Base-by-base conservation (phyloP, 2,113 vertebrate species). In the Brienomyrus brachyistius region DNA sequence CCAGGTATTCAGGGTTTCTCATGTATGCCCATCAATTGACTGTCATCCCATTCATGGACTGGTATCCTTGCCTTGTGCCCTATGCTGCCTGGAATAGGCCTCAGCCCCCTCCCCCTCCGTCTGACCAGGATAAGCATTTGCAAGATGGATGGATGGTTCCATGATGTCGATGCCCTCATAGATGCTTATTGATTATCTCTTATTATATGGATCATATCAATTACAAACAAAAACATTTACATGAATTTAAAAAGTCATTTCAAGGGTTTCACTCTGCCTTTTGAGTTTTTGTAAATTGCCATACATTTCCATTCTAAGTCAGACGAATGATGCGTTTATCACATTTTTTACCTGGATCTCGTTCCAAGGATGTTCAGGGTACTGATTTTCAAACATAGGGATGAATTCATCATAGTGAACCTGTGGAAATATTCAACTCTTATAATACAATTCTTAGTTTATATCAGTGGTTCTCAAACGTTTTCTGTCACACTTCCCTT, bases 321-420 rank as follows among this genome's bases (percentile, higher is more conserved):
- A 40, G 40, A 40, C 40, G 40, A 40, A 40, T 43, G 13, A 5
- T 21, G 0, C 0, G 0, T 80, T 43, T 70, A 5, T 80, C 59
- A 82, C 15, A 45, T 31, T 40, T 85, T 96, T 93, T 94, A 99
- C 98, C 95, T 99, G 96, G 45, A 98, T 95, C 0, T 89, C 89
- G 84, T 94, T 94, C 98, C 98, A 99, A 5, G 96, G 95, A 91
- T 96, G 94, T n/a, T 96, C 96, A 2, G 97, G 96, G 91, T 98
- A 97, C 48, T 99, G 98, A 70, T 96, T 94, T 94, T 99, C 97
- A 95, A 99, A 99, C 91, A 97, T 94, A 0, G 97, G 97, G 89
- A 99, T 96, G 40, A 89, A 89, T 52, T 89, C 89, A 84, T 89
- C 80, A 48, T 66, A 89, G 52, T 89, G 89, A 85, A 89, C 87